These are phyloP conservation scores for Hippocampus mohnikei DNA, from an alignment of 2,113 vertebrate genomes.

Conservation along the genomic window DNA sequence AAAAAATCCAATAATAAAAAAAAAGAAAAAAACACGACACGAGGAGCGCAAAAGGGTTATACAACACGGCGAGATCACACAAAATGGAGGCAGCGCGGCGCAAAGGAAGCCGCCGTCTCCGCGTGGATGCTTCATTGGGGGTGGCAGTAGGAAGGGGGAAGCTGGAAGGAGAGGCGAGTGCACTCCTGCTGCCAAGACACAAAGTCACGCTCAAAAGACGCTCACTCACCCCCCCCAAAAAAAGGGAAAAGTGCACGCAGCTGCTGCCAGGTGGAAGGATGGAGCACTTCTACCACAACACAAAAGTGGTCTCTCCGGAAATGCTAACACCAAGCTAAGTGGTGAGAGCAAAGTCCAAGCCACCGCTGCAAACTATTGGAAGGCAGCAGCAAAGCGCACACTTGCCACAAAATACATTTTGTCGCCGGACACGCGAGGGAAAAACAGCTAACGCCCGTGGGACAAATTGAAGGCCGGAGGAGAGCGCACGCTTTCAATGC, in stretches of 20 bases:
- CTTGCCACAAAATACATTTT: constrained; percentile 2
- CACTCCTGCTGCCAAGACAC: constrained; percentile 66
- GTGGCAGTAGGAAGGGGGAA: constrained; percentile 63
- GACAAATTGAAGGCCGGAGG: no score
- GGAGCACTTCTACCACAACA: no score
- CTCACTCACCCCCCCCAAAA: constrained; percentile 38
- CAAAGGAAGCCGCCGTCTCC: constrained; percentile 62
- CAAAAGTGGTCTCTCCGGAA: constrained; percentile 29
- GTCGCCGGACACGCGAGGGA: no score
- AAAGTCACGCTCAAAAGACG: constrained; percentile 53
- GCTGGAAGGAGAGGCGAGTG: constrained; percentile 63
- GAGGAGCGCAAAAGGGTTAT: constrained; percentile 74
- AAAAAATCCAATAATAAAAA: constrained; percentile 29
- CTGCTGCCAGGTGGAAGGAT: not conserved
- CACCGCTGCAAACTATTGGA: no score
- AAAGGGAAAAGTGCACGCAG: not conserved
- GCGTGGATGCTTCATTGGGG: constrained; percentile 74
- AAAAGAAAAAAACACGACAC: constrained; percentile 61
- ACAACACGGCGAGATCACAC: constrained; percentile 78
- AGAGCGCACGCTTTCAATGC: no score
- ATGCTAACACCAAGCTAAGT: no score
- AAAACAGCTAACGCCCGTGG: no score
- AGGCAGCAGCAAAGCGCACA: constrained; percentile 14
- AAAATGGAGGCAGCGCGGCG: constrained; percentile 62
- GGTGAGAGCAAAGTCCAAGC: constrained; percentile 14